Conservation (phyloP, 2,113 vertebrate genomes). For the Ophthalmolycus amberensis region DNA sequence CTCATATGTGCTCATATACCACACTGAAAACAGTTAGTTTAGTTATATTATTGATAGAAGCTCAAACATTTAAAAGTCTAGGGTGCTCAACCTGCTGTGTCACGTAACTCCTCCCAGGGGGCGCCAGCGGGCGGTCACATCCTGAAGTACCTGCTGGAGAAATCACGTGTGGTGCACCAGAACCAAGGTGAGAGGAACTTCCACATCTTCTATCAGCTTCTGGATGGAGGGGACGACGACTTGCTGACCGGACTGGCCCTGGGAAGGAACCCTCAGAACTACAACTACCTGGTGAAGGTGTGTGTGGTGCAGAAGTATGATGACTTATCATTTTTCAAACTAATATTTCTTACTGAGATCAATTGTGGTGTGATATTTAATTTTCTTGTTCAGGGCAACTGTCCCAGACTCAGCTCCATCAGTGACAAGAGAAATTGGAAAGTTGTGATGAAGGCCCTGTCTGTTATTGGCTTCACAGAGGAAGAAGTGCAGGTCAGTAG, state of each 20-base stretch:
- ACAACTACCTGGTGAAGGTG: slow-evolving; percentile 95
- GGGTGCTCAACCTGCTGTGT: background rate
- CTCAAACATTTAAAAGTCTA: background rate
- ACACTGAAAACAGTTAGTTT: background rate
- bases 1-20: background rate
- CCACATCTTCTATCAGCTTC: slow-evolving; percentile 97
- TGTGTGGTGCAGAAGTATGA: background rate
- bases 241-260: slow-evolving; percentile 88
- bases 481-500: slow-evolving; percentile 91
- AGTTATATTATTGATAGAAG: background rate
- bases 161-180: slow-evolving; percentile 97
- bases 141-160: slow-evolving; percentile 97
- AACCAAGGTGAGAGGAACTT: slow-evolving; percentile 98
- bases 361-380: background rate
- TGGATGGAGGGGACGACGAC: slow-evolving; percentile 92
- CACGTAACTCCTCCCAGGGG: slow-evolving; percentile 80
- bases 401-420: slow-evolving; percentile 95
- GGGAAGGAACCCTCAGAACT: slow-evolving; percentile 91
- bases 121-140: slow-evolving; percentile 96
- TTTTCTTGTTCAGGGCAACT: slow-evolving; percentile 88
- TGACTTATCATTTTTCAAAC: background rate
- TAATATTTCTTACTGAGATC: background rate
- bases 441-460: slow-evolving; percentile 89
- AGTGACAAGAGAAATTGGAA: slow-evolving; percentile 97
- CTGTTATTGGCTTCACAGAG: slow-evolving; percentile 90